Evolutionary conservation across 2,113 vertebrate genomes (phyloP), one percentile per base, ranked within the genome.

Genomic region (Rynchops niger): DNA sequence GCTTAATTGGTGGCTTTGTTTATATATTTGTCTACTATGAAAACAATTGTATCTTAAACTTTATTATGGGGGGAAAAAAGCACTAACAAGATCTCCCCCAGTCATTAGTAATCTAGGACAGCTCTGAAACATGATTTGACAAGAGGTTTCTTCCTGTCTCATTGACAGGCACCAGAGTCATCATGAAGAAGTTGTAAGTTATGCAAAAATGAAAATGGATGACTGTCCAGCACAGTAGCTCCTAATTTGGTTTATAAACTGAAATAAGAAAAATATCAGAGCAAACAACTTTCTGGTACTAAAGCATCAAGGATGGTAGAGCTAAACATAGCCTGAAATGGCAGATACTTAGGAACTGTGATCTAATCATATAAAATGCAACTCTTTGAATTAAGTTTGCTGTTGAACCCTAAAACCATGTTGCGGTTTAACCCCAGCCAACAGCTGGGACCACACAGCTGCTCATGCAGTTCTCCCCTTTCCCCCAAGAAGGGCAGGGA

Each of bases 251-350:
- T 90, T 84, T 50, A 16, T 70, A 70, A 71, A 73, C 7, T 34
- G 38, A 94, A 95, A 91, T 36, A 63, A n/a, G 9, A 62, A 81
- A 91, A 85, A 12, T 50, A 65, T 27, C 18, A 58, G 29, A 78
- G 8, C 12, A 83, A 77, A 42, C 5, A 50, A 5, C 8, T 43
- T 36, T 76, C 38, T 81, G 38, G 9, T 73, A 58, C 16, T 38
- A 43, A 74, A 70, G 42, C 6, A 53, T 73, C 15, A 36, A 67
- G 45, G 22, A 47, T 7, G 9, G 16, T 20, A 71, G 25, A 34
- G 49, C 27, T 79, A 66, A 78, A 38, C 8, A 34, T 17, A 82
- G 16, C 3, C 5, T 0, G 0, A 58, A 27, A 61, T 22, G 19
- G 25, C 16, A 74, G 23, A 47, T 56, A 12, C 12, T 85, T 53